Percentiles rank a stretch among this genome's conserved stretches.
These are phyloP conservation scores for Maniola jurtina DNA, from an alignment of 1,140 invertebrate genomes.

Conservation along the genomic window DNA sequence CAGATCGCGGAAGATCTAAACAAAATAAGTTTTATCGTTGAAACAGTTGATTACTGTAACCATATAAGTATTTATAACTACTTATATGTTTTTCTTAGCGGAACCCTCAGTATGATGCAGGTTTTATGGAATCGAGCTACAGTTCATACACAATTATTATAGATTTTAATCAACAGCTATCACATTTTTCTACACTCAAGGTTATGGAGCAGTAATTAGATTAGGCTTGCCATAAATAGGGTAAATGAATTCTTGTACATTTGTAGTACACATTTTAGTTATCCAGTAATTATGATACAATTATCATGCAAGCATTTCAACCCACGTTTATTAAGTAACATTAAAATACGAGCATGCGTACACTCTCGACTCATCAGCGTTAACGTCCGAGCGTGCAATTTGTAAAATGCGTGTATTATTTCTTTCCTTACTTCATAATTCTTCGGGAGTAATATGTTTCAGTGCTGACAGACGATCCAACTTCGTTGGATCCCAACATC, in stretches of 20 bases:
- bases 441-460: conserved; percentile 19
- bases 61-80: too few relatives aligned
- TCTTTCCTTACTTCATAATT: conserved; percentile 32
- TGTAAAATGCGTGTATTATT: conserved; percentile 22
- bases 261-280: not conserved
- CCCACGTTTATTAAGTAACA: conserved; percentile 16
- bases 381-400: conserved; percentile 25
- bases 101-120: too few relatives aligned
- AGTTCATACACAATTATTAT: too few relatives aligned
- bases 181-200: too few relatives aligned
- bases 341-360: conserved; percentile 14
- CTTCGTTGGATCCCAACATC: not conserved
- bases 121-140: too few relatives aligned
- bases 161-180: too few relatives aligned
- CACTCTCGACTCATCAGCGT: conserved; percentile 21
- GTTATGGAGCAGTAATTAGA: too few relatives aligned
- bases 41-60: too few relatives aligned
- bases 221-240: too few relatives aligned
- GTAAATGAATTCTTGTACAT: not conserved
- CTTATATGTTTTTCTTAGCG: too few relatives aligned
- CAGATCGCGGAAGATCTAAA: too few relatives aligned
- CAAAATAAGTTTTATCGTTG: too few relatives aligned
- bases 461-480: not conserved
- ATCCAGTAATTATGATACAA: conserved; percentile 2
- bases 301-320: not conserved